Conservation (phyloP, 2,888 invertebrate species). For the Chloromyia formosa region DNA sequence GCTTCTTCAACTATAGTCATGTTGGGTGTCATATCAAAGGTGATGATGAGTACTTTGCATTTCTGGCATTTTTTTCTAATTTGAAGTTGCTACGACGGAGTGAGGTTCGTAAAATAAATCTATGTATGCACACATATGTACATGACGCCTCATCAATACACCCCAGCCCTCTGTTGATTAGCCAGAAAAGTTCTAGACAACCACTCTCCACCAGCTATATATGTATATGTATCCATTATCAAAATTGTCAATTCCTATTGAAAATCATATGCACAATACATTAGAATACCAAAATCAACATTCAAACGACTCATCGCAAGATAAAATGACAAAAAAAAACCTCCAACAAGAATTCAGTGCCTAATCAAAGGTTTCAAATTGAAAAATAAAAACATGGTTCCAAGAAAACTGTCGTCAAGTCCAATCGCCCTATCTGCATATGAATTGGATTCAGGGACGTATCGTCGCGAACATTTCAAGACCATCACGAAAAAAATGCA, state of each 20-base stretch:
- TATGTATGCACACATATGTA: no score
- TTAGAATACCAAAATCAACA: constrained; percentile 4
- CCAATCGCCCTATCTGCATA: constrained; percentile 35
- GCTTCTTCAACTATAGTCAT: no score
- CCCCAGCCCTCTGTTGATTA: no score
- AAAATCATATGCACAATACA: not conserved
- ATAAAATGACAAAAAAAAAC: not conserved
- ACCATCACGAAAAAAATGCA: constrained; percentile 6
- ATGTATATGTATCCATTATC: no score
- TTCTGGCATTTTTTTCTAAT: no score
- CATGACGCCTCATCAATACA: no score
- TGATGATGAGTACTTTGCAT: no score
- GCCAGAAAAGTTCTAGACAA: no score
- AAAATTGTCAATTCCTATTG: not conserved
- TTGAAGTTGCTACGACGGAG: no score
- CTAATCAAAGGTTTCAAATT: constrained; percentile 14
- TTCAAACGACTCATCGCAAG: not conserved
- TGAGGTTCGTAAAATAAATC: no score
- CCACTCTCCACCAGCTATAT: no score
- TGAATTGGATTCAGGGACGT: constrained; percentile 30
- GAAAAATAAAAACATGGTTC: not conserved
- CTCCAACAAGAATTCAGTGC: not conserved
- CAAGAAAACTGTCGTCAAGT: constrained; percentile 30
- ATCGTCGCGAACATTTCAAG: constrained; percentile 33
- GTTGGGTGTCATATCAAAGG: no score